Evolutionary conservation across 2,113 vertebrate genomes (phyloP).

Genomic region (Clupea harengus): DNA sequence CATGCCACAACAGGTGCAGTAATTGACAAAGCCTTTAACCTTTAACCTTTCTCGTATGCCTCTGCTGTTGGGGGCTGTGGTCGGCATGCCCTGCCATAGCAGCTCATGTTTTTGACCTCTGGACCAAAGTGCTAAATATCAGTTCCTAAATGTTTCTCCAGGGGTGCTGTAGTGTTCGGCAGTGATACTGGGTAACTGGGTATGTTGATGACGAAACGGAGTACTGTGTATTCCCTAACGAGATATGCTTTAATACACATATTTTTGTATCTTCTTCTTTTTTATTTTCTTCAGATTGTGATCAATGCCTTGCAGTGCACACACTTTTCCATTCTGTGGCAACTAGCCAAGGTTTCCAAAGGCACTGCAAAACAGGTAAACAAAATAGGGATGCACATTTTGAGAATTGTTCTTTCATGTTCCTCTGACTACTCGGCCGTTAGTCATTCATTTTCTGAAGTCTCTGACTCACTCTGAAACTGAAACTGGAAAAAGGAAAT

Average conservation of each 20-base stretch:
- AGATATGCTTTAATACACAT: not conserved
- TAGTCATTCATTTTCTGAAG: too few relatives aligned
- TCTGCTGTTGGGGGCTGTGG: not conserved
- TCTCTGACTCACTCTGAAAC: too few relatives aligned
- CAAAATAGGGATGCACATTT: not conserved
- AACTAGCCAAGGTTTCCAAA: constrained; percentile 93
- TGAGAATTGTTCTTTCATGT: not conserved
- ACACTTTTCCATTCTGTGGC: constrained; percentile 97
- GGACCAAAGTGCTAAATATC: not conserved
- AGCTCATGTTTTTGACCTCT: not conserved
- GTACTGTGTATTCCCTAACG: not conserved
- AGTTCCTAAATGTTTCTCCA: not conserved
- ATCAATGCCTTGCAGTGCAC: constrained; percentile 97
- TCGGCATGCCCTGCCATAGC: not conserved
- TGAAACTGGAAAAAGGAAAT: too few relatives aligned
- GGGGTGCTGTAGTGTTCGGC: not conserved
- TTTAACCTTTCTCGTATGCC: not conserved
- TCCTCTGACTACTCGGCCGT: not conserved
- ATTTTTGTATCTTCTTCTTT: not conserved
- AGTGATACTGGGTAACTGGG: not conserved
- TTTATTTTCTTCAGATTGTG: constrained; percentile 83
- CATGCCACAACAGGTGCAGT: constrained; percentile 94
- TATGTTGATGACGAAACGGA: not conserved
- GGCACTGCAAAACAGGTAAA: constrained; percentile 91
- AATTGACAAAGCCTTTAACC: not conserved